Conservation (phyloP, 2,113 vertebrate genomes). For the Sphaerodactylus townsendi region DNA sequence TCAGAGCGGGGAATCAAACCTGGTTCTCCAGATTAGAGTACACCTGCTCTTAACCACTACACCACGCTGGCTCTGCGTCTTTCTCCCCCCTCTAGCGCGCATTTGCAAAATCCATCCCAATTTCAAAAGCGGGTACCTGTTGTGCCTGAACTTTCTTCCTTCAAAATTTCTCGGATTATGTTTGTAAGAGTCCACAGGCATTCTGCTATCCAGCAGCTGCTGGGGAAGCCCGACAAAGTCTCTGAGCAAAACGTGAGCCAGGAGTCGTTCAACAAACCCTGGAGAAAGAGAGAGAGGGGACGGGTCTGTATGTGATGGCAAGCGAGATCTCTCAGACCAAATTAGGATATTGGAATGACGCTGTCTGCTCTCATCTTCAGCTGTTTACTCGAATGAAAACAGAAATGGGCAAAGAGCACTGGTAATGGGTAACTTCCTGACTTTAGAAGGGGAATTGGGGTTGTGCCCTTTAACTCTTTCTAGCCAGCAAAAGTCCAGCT, state of each 20-base stretch:
- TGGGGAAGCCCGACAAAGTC: slow-evolving; percentile 62
- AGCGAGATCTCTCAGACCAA: not conserved
- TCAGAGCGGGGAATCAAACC: too few relatives aligned
- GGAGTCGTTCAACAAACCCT: slow-evolving; percentile 72
- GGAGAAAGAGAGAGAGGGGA: not conserved
- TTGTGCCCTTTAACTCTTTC: too few relatives aligned
- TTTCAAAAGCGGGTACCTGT: slow-evolving; percentile 52
- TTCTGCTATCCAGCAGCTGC: not conserved
- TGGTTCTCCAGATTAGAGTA: too few relatives aligned
- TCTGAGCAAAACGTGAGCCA: slow-evolving; percentile 78
- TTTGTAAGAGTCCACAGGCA: slow-evolving; percentile 79
- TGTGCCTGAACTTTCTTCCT: slow-evolving; percentile 56
- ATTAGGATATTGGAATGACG: not conserved
- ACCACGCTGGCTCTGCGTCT: not conserved
- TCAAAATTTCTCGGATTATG: slow-evolving; percentile 76
- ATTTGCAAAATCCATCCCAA: not conserved
- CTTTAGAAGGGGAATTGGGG: too few relatives aligned
- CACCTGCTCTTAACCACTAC: too few relatives aligned
- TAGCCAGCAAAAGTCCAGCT: too few relatives aligned
- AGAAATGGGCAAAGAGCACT: too few relatives aligned
- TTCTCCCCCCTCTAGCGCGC: slow-evolving; percentile 27
- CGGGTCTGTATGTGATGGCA: not conserved
- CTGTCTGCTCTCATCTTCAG: not conserved
- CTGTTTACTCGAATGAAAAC: too few relatives aligned
- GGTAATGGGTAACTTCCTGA: too few relatives aligned